Evolutionary conservation across 2,888 invertebrate species (phyloP).

Genomic region (Steromphala cineraria): DNA sequence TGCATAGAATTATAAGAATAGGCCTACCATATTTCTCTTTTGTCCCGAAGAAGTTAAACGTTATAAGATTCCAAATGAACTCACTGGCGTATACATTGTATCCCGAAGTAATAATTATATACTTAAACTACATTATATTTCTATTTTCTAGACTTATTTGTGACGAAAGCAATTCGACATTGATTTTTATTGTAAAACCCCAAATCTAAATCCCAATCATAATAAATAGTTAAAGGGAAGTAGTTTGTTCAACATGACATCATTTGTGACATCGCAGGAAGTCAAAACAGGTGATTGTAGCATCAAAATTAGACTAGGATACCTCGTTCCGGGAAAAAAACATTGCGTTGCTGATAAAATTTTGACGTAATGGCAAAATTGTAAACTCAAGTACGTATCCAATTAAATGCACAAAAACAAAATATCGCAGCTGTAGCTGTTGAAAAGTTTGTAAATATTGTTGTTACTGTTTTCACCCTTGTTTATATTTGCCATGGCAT

Average conservation of each 20-base stretch:
- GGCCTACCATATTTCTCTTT: no score
- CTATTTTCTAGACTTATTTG: no score
- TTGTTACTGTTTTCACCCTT: background rate
- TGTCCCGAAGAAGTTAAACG: no score
- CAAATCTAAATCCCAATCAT: no score
- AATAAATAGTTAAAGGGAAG: no score
- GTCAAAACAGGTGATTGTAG: slow-evolving; percentile 51
- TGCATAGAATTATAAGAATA: no score
- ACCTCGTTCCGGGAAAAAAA: background rate
- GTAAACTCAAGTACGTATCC: background rate
- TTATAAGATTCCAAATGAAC: no score
- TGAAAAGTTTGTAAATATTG: background rate
- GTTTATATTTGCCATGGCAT: background rate
- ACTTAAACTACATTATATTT: no score
- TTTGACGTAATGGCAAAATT: background rate
- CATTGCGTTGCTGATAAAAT: background rate
- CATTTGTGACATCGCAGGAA: slow-evolving; percentile 50
- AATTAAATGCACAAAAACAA: background rate
- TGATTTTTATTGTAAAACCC: no score
- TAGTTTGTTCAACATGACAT: slow-evolving; percentile 39
- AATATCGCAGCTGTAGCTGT: background rate
- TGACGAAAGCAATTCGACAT: no score
- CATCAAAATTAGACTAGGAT: slow-evolving; percentile 11
- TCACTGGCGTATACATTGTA: no score
- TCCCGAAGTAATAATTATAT: no score